Percentiles rank a stretch among this genome's conserved stretches.
Conservation (phyloP, 2,113 vertebrate species). For the Shinisaurus crocodilurus region DNA sequence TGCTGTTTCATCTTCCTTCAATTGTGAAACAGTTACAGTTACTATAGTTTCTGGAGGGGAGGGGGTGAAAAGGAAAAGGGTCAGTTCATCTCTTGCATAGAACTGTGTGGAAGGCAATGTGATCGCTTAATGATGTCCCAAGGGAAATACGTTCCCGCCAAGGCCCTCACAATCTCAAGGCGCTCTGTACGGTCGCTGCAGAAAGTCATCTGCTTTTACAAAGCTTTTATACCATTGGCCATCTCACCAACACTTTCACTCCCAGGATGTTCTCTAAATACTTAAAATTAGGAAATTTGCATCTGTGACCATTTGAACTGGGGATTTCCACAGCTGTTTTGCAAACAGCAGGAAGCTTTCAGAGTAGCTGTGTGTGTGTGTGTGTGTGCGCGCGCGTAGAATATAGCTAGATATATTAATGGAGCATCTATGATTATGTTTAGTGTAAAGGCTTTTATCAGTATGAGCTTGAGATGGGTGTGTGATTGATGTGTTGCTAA, state of each 20-base stretch:
- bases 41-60: neutral
- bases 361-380: neutral
- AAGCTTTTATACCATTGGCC: neutral
- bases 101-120: neutral
- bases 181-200: neutral
- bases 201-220: neutral
- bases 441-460: neutral
- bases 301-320: neutral
- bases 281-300: neutral
- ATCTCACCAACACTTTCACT: neutral
- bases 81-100: neutral
- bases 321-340: neutral
- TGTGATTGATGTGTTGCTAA: slow-evolving; percentile 8
- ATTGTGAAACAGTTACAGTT: neutral
- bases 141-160: neutral
- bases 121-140: neutral
- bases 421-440: no score
- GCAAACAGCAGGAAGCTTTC: neutral
- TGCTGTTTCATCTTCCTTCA: slow-evolving; percentile 5
- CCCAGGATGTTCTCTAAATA: neutral
- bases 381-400: neutral
- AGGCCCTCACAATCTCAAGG: neutral
- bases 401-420: neutral
- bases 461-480: neutral
- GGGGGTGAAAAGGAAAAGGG: neutral